Conservation (phyloP, 2,113 vertebrate genomes). For the Limanda limanda region DNA sequence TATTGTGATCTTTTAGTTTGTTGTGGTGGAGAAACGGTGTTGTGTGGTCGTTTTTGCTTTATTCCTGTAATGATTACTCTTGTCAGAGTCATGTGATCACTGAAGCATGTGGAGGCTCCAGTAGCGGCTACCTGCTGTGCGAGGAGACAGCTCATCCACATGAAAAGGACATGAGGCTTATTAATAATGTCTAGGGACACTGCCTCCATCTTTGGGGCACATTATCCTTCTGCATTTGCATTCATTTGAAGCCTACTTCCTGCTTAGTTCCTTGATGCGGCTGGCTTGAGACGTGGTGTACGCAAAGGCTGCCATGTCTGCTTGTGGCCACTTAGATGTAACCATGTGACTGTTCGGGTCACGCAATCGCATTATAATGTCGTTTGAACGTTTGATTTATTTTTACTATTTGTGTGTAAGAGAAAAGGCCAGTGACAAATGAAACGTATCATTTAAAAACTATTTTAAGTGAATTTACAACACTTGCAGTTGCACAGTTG, state of each 20-base stretch:
- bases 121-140: constrained; percentile 22
- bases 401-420: too few relatives aligned
- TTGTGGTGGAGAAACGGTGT: not conserved
- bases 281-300: not conserved
- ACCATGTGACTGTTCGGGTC: too few relatives aligned
- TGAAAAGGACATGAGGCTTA: constrained; percentile 41
- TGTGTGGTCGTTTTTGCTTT: constrained; percentile 1
- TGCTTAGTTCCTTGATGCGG: constrained; percentile 3
- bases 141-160: constrained; percentile 20
- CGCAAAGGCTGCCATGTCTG: too few relatives aligned
- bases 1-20: not conserved
- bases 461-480: too few relatives aligned
- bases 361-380: too few relatives aligned
- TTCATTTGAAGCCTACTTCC: constrained; percentile 38
- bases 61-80: not conserved
- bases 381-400: too few relatives aligned
- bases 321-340: too few relatives aligned
- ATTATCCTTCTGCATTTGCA: constrained; percentile 20
- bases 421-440: too few relatives aligned
- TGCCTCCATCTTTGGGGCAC: constrained; percentile 25
- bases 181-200: constrained; percentile 18
- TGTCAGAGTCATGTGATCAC: constrained; percentile 22
- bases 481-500: too few relatives aligned
- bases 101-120: constrained; percentile 24
- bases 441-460: too few relatives aligned